phyloP scores from a whole-genome alignment of 2,888 invertebrate species.

The Trichopria drosophilae region DNA sequence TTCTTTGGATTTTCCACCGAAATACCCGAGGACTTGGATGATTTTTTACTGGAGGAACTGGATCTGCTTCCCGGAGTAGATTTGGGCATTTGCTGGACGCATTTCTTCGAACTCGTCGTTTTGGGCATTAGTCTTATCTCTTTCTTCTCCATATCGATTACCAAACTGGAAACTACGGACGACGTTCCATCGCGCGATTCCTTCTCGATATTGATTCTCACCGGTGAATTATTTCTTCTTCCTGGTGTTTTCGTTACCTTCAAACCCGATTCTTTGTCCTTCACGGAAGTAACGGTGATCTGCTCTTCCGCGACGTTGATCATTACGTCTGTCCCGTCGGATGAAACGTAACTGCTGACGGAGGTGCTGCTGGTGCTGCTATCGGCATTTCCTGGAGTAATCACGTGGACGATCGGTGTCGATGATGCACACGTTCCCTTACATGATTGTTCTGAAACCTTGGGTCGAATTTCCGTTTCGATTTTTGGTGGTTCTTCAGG shows the following conservation, averaged over 20 bases:
- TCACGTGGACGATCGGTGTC: slow-evolving; percentile 48
- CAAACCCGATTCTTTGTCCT: slow-evolving; percentile 1
- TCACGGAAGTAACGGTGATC: slow-evolving; percentile 35
- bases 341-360: slow-evolving; percentile 36
- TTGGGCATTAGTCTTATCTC: slow-evolving; percentile 45
- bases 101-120: not conserved
- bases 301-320: slow-evolving; percentile 46
- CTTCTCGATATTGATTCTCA: slow-evolving; percentile 29
- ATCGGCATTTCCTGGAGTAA: slow-evolving; percentile 37
- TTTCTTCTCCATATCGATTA: slow-evolving; percentile 45
- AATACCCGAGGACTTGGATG: slow-evolving; percentile 44
- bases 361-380: slow-evolving; percentile 39
- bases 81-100: not conserved
- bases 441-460: not conserved
- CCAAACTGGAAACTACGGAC: slow-evolving; percentile 39
- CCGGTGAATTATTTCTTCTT: slow-evolving; percentile 8
- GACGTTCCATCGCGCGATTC: slow-evolving; percentile 32
- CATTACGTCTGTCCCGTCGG: slow-evolving; percentile 39
- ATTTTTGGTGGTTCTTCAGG: slow-evolving; percentile 8
- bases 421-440: slow-evolving; percentile 31
- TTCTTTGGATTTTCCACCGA: too few relatives aligned
- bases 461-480: slow-evolving; percentile 3
- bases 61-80: slow-evolving; percentile 3
- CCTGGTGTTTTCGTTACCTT: slow-evolving; percentile 2
- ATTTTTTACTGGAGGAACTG: slow-evolving; percentile 10